Percentiles rank a stretch among this genome's conserved stretches.
Conservation (phyloP, 35 echinoderm and acorn worm genomes). For the Eucidaris tribuloides region DNA sequence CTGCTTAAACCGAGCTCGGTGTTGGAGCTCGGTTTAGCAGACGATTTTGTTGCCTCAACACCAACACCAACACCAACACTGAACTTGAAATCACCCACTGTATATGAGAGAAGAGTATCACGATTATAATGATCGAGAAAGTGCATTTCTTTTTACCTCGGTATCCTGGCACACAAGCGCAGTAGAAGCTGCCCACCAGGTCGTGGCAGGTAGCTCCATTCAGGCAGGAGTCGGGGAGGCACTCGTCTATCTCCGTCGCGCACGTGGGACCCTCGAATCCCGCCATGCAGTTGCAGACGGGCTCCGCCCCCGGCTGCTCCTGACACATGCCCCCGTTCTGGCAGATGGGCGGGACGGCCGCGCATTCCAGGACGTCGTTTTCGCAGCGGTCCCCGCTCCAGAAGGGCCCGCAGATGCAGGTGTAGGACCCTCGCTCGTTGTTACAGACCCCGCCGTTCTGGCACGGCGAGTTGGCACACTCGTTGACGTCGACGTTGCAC, state of each 20-base stretch:
- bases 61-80: too few relatives aligned
- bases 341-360: conserved; percentile 68
- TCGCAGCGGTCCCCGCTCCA: conserved; percentile 75
- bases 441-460: conserved; percentile 74
- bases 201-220: conserved; percentile 89
- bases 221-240: conserved; percentile 59
- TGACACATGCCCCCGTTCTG: conserved; percentile 78
- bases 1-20: too few relatives aligned
- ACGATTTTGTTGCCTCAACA: too few relatives aligned
- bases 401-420: conserved; percentile 58
- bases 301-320: conserved; percentile 73
- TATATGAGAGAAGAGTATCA: too few relatives aligned
- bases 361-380: conserved; percentile 72
- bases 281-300: conserved; percentile 44
- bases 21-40: too few relatives aligned
- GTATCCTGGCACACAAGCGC: conserved; percentile 65
- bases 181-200: conserved; percentile 66
- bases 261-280: conserved; percentile 76
- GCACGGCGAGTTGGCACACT: conserved; percentile 66
- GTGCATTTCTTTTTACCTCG: too few relatives aligned
- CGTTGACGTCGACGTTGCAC: conserved; percentile 80
- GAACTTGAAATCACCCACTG: too few relatives aligned
- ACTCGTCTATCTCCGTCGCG: conserved; percentile 71
- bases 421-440: conserved; percentile 56
- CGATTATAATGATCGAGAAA: too few relatives aligned